phyloP scores from a whole-genome alignment of 2,888 invertebrate species.

The Pollenia amentaria region DNA sequence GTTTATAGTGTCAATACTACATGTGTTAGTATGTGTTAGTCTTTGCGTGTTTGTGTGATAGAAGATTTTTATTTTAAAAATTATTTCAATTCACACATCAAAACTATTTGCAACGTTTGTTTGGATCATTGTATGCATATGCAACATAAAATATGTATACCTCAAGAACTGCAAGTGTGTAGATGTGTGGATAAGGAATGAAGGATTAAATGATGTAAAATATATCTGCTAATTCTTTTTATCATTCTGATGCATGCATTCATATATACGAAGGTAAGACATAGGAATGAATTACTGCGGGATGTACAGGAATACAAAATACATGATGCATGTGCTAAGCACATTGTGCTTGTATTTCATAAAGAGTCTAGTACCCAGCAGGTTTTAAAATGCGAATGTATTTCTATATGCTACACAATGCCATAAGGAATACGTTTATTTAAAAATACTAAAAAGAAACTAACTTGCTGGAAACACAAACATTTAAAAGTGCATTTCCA shows the following conservation, averaged over 20 bases:
- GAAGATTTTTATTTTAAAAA: constrained; percentile 3
- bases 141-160: too few species aligned
- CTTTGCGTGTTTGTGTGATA: not conserved
- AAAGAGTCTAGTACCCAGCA: too few species aligned
- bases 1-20: not conserved
- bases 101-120: constrained; percentile 19
- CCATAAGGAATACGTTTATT: too few species aligned
- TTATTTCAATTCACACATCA: constrained; percentile 19
- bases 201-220: constrained; percentile 11
- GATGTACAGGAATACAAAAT: not conserved
- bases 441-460: too few species aligned
- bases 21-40: not conserved
- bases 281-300: not conserved
- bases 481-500: too few species aligned
- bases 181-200: not conserved
- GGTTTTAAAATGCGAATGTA: too few species aligned
- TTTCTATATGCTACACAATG: too few species aligned
- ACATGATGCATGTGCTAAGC: too few species aligned
- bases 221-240: constrained; percentile 23
- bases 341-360: too few species aligned
- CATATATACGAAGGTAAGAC: not conserved
- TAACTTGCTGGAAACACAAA: too few species aligned
- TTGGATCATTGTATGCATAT: not conserved
- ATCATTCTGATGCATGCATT: not conserved
- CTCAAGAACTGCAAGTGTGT: not conserved